Percentiles rank a stretch among this genome's conserved stretches.
phyloP scores from a whole-genome alignment of 92 coral and sea anemone genomes.

The Paragorgia papillata region DNA sequence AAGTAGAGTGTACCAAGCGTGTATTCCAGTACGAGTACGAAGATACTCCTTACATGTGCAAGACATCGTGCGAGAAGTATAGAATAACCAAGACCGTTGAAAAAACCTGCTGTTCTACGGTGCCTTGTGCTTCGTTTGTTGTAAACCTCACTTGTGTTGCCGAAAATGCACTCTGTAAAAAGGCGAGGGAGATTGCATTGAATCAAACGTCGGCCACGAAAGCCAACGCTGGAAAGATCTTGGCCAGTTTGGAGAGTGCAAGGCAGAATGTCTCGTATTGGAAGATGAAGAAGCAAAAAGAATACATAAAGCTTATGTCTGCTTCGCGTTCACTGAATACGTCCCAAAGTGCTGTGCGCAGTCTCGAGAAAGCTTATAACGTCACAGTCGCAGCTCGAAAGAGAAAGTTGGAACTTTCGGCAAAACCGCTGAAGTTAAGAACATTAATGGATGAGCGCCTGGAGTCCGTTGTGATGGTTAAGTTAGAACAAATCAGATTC shows the following conservation, averaged over 20 bases:
- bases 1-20: conserved; percentile 37
- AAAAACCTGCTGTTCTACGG: conserved; percentile 61
- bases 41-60: conserved; percentile 56
- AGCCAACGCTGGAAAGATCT: conserved; percentile 35
- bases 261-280: conserved; percentile 43
- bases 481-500: neutral
- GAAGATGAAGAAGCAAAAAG: conserved; percentile 56
- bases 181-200: conserved; percentile 54
- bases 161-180: conserved; percentile 61
- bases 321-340: conserved; percentile 48
- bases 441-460: neutral
- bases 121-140: conserved; percentile 58
- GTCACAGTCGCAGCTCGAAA: conserved; percentile 32
- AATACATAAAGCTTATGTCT: conserved; percentile 50
- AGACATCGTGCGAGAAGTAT: conserved; percentile 63
- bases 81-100: conserved; percentile 58
- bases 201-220: conserved; percentile 43
- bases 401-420: conserved; percentile 6
- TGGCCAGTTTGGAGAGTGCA: conserved; percentile 41
- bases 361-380: conserved; percentile 41
- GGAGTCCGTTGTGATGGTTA: neutral
- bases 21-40: conserved; percentile 52
- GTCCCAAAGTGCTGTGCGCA: conserved; percentile 52
- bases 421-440: conserved; percentile 34
- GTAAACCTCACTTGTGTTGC: conserved; percentile 59